phyloP scores from a whole-genome alignment of 2,888 invertebrate genomes.

The Trypoxylon attenuatum region DNA sequence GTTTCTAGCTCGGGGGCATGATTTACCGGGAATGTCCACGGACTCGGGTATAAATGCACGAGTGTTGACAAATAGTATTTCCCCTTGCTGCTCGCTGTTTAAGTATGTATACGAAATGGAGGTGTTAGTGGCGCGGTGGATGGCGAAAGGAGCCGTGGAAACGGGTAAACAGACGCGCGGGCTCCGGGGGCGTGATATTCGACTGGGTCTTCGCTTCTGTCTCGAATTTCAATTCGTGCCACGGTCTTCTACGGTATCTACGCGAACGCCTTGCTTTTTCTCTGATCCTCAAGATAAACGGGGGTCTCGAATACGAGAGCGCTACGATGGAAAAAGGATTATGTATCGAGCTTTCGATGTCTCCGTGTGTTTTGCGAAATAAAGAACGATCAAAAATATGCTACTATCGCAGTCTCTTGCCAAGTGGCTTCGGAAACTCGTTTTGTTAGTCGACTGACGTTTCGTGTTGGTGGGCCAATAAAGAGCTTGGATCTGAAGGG shows the following conservation, averaged over 20 bases:
- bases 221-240: constrained; percentile 34
- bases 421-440: no score
- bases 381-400: no score
- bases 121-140: constrained; percentile 16
- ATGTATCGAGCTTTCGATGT: background rate
- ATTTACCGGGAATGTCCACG: constrained; percentile 57
- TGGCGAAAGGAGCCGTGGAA: background rate
- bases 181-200: background rate
- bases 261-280: constrained; percentile 15
- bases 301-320: background rate
- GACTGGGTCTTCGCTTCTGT: background rate
- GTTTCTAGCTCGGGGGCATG: constrained; percentile 52
- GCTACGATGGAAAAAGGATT: constrained; percentile 6
- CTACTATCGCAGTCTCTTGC: no score
- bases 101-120: constrained; percentile 53
- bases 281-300: constrained; percentile 25
- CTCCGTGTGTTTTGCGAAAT: background rate
- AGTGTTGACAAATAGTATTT: constrained; percentile 64
- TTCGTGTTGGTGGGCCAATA: no score
- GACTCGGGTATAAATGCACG: constrained; percentile 53
- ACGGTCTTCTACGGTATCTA: no score
- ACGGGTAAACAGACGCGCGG: constrained; percentile 4
- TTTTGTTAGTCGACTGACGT: no score
- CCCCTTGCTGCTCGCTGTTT: constrained; percentile 54
- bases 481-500: no score